Evolutionary conservation across 2,888 invertebrate genomes (phyloP).

Genomic region (Odiellus spinosus): DNA sequence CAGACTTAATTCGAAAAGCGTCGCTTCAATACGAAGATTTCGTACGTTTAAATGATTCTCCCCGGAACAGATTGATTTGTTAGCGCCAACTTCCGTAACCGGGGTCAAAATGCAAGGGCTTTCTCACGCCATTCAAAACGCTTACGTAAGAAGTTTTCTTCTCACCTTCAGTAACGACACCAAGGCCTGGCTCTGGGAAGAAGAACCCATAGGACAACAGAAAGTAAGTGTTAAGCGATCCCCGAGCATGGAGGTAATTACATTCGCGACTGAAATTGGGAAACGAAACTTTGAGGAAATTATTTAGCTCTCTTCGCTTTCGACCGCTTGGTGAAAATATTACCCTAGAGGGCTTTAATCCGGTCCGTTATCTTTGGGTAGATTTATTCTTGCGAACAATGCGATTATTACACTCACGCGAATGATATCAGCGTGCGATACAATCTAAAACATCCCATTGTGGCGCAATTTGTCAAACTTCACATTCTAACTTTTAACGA

Average conservation of each 20-base stretch:
- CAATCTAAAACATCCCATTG: slow-evolving; percentile 21
- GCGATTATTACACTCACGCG: slow-evolving; percentile 17
- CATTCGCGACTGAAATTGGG: too few relatives aligned
- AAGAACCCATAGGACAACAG: slow-evolving; percentile 22
- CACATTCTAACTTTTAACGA: slow-evolving; percentile 19
- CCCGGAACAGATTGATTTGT: slow-evolving; percentile 20
- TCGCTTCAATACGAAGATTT: too few relatives aligned
- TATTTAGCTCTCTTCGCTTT: too few relatives aligned
- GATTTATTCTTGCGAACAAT: slow-evolving; percentile 22
- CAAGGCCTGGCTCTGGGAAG: slow-evolving; percentile 21
- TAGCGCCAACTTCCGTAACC: slow-evolving; percentile 17
- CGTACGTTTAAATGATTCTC: too few relatives aligned
- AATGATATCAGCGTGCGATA: slow-evolving; percentile 21
- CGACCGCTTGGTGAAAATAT: too few relatives aligned
- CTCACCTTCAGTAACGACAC: slow-evolving; percentile 22
- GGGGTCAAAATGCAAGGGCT: slow-evolving; percentile 22
- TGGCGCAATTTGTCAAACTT: slow-evolving; percentile 19
- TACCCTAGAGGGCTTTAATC: too few relatives aligned
- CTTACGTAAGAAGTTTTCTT: slow-evolving; percentile 18
- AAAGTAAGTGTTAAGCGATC: too few relatives aligned
- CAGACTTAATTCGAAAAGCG: too few relatives aligned
- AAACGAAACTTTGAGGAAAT: too few relatives aligned
- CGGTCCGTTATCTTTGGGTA: too few relatives aligned
- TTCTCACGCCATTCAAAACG: slow-evolving; percentile 18
- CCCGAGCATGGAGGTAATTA: too few relatives aligned